Evolutionary conservation across 2,113 vertebrate genomes (phyloP), one percentile per base, ranked within the genome.

Genomic region (Centropus bengalensis): DNA sequence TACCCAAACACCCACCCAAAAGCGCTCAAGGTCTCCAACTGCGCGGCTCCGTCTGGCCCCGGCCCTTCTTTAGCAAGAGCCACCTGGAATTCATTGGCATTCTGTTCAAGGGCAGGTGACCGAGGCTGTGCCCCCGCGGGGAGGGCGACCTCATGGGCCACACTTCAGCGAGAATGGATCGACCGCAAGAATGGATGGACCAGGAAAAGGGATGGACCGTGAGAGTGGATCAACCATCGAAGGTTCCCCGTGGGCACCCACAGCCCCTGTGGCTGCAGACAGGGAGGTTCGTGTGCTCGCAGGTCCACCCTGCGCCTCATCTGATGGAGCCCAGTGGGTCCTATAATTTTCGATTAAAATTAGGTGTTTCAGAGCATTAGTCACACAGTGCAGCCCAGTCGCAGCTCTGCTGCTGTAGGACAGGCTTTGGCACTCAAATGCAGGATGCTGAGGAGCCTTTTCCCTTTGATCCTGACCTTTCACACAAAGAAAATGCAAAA

Each of bases 71-170:
- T 82, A 95, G 95, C 96, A 97, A 95, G 91, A 95, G 97, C 95
- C 97, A 96, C 96, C 92, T 96, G 96, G 94, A 96, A 96, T 95
- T 85, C 89, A 96, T 73, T 91, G 96, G 96, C 96, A 95, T 96
- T 63, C 62, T 14, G 64, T 94, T 3, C 3, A 94, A 97, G 96
- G 80, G 77, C 52, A 87, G 78, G 44, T 0, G 58, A 89, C 91
- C 91, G 62, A 82, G 96, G 93, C 78, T 77, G 77, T 88, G 94
- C 91, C 95, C 83, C 92, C 89, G 94, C 92, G 89, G 90, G 92
- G 89, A 77, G 79, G 92, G 80, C 96, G 94, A 82, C 95, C 89
- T 78, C 51, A 16, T 22, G 28, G 87, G 93, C 96, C 96, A 71
- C 89, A 90, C 89, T 79, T 86, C 91, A 95, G 96, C 93, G 47